A percentile compares a stretch with the other conserved stretches of the same genome.
These are phyloP conservation scores for Thunnus maccoyii DNA, from an alignment of 2,113 vertebrate species.

Conservation along the genomic window DNA sequence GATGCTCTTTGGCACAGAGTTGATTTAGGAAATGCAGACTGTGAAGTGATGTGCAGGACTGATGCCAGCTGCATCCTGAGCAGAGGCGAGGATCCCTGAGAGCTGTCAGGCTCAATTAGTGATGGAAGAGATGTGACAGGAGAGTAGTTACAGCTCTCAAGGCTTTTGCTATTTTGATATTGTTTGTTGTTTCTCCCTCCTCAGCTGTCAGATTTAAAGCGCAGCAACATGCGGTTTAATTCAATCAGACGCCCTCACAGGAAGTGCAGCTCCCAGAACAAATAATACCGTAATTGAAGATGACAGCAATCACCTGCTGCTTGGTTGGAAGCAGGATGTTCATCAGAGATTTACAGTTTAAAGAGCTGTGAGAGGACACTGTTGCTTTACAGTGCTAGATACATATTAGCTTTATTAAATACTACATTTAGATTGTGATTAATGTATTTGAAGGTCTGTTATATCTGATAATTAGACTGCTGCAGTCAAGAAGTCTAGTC, in stretches of 20 bases:
- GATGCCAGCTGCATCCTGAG: conserved; percentile 46
- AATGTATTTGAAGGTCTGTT: not conserved
- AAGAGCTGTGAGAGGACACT: not conserved
- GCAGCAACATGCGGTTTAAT: conserved; percentile 16
- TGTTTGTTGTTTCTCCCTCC: conserved; percentile 17
- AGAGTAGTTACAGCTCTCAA: not conserved
- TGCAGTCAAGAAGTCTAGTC: not conserved
- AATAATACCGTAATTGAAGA: conserved; percentile 28
- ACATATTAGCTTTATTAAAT: too few relatives aligned
- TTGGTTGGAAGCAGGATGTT: not conserved
- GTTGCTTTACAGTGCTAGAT: too few relatives aligned
- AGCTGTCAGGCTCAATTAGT: conserved; percentile 10
- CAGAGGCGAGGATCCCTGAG: not conserved
- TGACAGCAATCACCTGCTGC: conserved; percentile 22
- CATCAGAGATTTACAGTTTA: not conserved
- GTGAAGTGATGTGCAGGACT: conserved; percentile 56
- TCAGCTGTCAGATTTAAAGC: conserved; percentile 46
- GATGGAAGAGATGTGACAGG: not conserved
- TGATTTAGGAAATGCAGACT: conserved; percentile 9
- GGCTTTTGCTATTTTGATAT: conserved; percentile 9
- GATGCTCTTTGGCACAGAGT: conserved; percentile 24
- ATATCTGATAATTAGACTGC: not conserved
- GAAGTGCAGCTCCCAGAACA: conserved; percentile 43
- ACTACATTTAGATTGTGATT: not conserved
- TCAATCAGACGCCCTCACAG: conserved; percentile 51